These are phyloP conservation scores for Conger conger DNA, from an alignment of 2,113 vertebrate genomes.

Conservation along the genomic window DNA sequence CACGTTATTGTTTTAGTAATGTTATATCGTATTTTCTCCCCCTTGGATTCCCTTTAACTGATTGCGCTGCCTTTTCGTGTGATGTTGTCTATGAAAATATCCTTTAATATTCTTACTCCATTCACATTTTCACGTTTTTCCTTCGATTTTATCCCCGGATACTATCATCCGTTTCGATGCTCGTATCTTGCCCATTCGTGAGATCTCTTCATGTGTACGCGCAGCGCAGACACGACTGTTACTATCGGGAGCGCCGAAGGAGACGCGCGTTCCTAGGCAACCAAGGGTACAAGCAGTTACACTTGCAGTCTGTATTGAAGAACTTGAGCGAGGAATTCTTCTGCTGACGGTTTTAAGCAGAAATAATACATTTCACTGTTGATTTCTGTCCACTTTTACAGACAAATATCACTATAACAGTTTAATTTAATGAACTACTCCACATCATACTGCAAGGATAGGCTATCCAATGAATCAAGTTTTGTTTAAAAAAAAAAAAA, in stretches of 20 bases:
- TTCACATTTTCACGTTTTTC: constrained; percentile 46
- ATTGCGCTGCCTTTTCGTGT: constrained; percentile 41
- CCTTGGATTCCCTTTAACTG: constrained; percentile 53
- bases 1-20: constrained; percentile 43
- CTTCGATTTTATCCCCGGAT: constrained; percentile 28
- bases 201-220: constrained; percentile 62
- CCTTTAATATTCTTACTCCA: constrained; percentile 54
- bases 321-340: neutral
- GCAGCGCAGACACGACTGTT: constrained; percentile 63
- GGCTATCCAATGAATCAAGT: neutral
- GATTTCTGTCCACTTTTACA: neutral
- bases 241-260: constrained; percentile 61
- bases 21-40: constrained; percentile 54
- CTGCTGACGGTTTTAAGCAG: constrained; percentile 1
- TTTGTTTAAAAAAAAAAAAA: neutral
- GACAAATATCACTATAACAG: neutral
- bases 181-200: constrained; percentile 56
- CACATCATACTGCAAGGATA: neutral
- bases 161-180: constrained; percentile 61
- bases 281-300: constrained; percentile 65
- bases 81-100: constrained; percentile 49
- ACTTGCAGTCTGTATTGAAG: constrained; percentile 37
- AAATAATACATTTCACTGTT: neutral
- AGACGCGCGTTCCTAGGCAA: constrained; percentile 76
- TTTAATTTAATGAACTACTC: neutral